Conservation (phyloP, 2,888 invertebrate genomes). For the Reticulitermes lucifugus region DNA sequence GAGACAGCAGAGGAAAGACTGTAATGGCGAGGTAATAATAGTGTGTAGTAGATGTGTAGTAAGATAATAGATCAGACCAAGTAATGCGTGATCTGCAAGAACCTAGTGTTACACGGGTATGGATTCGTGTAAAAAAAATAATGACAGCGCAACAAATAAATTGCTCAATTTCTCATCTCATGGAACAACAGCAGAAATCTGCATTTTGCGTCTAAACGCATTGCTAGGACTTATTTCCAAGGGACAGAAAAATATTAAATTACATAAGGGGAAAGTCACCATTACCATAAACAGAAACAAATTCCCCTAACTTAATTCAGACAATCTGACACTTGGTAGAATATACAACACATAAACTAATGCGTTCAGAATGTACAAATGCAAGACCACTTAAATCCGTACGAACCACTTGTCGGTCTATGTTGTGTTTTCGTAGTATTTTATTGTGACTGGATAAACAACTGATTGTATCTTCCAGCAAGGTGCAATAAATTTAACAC, state of each 20-base stretch:
- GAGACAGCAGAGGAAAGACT: no score
- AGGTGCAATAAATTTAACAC: constrained; percentile 8
- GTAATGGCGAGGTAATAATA: no score
- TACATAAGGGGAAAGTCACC: background rate
- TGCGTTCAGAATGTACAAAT: background rate
- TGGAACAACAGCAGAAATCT: no score
- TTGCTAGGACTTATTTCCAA: no score
- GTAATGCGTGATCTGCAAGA: no score
- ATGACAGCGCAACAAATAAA: no score
- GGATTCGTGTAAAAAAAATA: no score
- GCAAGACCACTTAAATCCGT: background rate
- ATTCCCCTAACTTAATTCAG: background rate
- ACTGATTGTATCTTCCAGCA: constrained; percentile 3
- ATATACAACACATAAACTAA: background rate
- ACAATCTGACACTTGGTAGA: background rate
- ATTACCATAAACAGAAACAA: background rate
- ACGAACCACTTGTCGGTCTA: constrained; percentile 20
- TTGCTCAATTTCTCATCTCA: no score
- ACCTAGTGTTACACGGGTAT: no score
- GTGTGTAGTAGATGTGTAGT: no score
- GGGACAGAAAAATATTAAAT: background rate
- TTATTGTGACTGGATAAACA: background rate
- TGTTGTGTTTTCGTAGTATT: constrained; percentile 24
- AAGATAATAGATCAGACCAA: no score
- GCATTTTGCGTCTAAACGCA: no score